Base-by-base conservation (phyloP, 2,888 invertebrate genomes). In the Chrysotoxum bicinctum region DNA sequence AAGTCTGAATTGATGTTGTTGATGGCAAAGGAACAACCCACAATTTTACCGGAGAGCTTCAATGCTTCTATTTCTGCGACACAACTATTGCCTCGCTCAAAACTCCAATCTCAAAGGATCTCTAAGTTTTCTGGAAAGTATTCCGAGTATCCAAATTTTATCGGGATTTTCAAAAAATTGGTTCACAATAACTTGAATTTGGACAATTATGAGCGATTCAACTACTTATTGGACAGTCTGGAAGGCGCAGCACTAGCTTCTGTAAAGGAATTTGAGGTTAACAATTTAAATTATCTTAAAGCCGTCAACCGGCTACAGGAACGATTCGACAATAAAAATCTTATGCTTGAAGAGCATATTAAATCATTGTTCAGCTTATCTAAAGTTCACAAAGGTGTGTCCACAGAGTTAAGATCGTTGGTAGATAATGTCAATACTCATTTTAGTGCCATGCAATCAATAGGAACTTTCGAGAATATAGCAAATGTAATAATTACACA, bases 91-190 rank as follows among this genome's bases (percentile, higher is more conserved):
- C 30, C 30, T 3, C 35, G 35, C 21, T 48, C 64, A 14, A 48
- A 66, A 23, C 23, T 52, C 2, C 35, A 66, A 35, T 66, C 35
- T 2, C 66, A 66, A 45, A 45, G 48, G 5, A 64, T 48, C 12
- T 32, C 30, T 4, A 32, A 19, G 7, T 66, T 66, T n/a, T 50
- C 66, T 1, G 50, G 48, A 16, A 66, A 66, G n/a, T 66, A 35
- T 21, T 23, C 66, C 0, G 50, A 66, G 21, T 66, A 52, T n/a
- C 68, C 68, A 12, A 68, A 52, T 1, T 68, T 50, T 23, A 68
- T 35, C 2, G 68, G 37, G 2, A 52, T 52, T 50, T 68, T 68
- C 12, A 37, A 68, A 16, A 66, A 32, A 23, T 9, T 50, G 3
- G 66, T 66, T 14, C 66, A 66, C 21, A 66, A 50, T 5, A 66